These are phyloP conservation scores for Martes martes DNA, from an alignment of 2,113 vertebrate species.

Conservation along the genomic window DNA sequence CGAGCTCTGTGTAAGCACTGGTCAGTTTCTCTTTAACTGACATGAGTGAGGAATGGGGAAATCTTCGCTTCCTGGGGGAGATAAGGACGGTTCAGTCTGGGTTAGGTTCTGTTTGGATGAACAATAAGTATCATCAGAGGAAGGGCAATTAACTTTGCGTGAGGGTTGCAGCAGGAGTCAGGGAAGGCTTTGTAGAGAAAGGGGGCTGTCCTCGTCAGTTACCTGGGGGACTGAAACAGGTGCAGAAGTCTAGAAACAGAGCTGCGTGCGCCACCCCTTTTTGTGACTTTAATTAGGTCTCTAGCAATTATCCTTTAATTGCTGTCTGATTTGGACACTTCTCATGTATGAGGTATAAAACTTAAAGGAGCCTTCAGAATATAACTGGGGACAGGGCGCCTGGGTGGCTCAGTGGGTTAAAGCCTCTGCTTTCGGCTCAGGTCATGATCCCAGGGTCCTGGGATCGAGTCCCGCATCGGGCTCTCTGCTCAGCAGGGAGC, in stretches of 20 bases:
- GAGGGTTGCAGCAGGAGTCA: neutral
- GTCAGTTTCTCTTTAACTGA: neutral
- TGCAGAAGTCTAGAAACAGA: neutral
- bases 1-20: neutral
- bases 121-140: neutral
- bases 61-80: neutral
- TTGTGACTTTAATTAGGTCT: neutral
- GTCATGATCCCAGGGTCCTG: too few species aligned
- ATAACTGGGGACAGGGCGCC: too few species aligned
- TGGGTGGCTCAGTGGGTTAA: too few species aligned
- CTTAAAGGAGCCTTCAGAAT: neutral
- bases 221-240: neutral
- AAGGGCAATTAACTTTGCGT: neutral
- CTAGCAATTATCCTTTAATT: neutral
- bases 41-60: neutral
- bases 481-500: too few species aligned
- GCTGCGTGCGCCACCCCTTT: neutral
- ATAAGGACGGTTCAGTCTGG: neutral
- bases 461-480: too few species aligned
- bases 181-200: neutral
- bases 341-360: neutral
- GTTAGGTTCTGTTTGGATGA: neutral
- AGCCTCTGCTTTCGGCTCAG: too few species aligned
- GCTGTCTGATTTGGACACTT: neutral
- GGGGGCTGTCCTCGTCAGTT: neutral